Evolutionary conservation across 2,888 invertebrate species (phyloP), one percentile per base, ranked within the genome.

Genomic region (Pomacea canaliculata): DNA sequence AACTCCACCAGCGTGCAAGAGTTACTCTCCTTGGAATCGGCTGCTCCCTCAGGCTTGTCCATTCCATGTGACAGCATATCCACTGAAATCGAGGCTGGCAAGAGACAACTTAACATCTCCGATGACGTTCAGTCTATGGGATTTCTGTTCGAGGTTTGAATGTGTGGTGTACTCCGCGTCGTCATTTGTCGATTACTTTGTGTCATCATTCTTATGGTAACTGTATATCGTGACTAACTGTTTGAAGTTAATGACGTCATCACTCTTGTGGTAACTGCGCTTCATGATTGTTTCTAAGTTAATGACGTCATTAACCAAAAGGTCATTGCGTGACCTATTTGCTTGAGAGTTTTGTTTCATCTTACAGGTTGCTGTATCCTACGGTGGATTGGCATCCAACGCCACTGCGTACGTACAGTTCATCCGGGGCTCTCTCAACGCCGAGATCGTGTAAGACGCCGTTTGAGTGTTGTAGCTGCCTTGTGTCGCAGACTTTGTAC

Each of bases 391-490:
- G 16, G 16, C 23, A 16, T 68, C 68, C 3, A 16, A 16, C 18
- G 48, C 48, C 8, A 68, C 68, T 13, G 49, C 18, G 68, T 68
- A 48, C 48, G 7, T 68, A n/a, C 68, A 68, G 68, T 68, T 48
- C 68, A 16, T 18, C 48, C 18, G 19, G 48, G 49, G n/a, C 10
- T 46, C 68, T 49, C 19, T 68, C 48, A 49, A 9, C 68, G 49
- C 49, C 12, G 10, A 16, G 18, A 48, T 68, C 19, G 19, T 18
- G 68, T 68, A 48, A 68, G 68, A 8, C 0, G 10, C 16, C 5
- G 67, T 4, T 37, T 23, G 67, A 37, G 4, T 27, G 46, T 27
- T 27, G 16, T 27, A 9, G 4, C 9, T 18, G 1, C 10, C 46
- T 8, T 67, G 67, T 67, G 49, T 37, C 16, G 12, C 0, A 16